Conservation (phyloP, 2,888 invertebrate species). For the Eristalinus aeneus region DNA sequence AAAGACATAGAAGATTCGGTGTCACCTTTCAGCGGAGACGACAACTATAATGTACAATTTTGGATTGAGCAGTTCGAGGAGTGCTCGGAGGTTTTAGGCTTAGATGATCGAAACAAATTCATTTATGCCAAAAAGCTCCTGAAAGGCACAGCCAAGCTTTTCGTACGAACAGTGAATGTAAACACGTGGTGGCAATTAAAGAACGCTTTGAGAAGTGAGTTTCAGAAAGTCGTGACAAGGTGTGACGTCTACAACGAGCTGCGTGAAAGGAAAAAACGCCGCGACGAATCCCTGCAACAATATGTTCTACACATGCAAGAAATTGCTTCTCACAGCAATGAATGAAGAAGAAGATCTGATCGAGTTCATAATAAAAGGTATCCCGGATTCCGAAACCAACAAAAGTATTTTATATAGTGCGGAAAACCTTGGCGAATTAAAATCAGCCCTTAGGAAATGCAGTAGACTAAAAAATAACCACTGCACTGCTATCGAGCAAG, state of each 20-base stretch:
- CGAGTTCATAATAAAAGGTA: no score
- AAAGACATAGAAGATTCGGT: background rate
- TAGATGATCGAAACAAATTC: background rate
- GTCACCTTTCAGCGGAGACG: background rate
- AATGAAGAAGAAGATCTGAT: no score
- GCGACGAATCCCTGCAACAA: no score
- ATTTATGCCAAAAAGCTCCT: background rate
- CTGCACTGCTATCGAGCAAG: no score
- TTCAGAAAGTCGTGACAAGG: background rate
- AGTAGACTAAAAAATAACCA: background rate
- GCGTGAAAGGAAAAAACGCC: no score
- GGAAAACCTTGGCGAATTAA: background rate
- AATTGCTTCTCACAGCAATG: no score
- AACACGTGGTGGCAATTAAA: no score
- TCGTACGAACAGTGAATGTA: no score
- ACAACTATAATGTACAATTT: background rate
- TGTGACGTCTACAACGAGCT: no score
- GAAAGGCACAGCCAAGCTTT: background rate
- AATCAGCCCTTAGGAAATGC: background rate
- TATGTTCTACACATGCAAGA: no score
- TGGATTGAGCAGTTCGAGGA: background rate
- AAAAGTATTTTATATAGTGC: constrained; percentile 4
- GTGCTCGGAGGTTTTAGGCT: background rate
- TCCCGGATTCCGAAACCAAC: background rate
- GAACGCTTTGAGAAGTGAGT: no score